These are phyloP conservation scores for Myotis daubentonii DNA, from an alignment of 2,797 vertebrate genomes.

Conservation along the genomic window DNA sequence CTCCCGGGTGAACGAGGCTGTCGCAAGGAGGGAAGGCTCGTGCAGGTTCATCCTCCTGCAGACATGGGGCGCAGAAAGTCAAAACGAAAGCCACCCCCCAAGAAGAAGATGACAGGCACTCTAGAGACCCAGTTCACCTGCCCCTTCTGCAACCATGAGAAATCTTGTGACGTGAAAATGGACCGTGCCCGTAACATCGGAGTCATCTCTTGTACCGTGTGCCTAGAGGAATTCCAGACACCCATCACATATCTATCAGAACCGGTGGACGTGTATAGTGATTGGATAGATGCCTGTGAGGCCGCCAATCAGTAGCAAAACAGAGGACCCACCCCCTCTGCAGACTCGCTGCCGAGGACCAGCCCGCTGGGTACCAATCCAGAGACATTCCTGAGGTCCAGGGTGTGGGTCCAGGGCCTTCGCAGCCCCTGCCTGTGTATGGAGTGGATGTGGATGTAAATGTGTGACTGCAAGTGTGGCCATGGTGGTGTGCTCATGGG, in stretches of 20 bases:
- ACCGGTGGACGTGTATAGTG: conserved; percentile 96
- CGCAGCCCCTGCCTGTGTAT: neutral
- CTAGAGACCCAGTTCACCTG: conserved; percentile 96
- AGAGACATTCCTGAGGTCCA: conserved; percentile 71
- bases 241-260: conserved; percentile 97
- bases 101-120: conserved; percentile 95
- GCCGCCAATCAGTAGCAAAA: conserved; percentile 93
- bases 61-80: conserved; percentile 95
- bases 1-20: too few relatives aligned
- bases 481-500: neutral
- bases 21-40: too few relatives aligned
- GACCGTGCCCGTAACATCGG: conserved; percentile 94
- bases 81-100: conserved; percentile 94
- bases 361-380: neutral
- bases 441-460: neutral
- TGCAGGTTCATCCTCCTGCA: conserved; percentile 1
- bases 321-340: conserved; percentile 41
- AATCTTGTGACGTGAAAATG: conserved; percentile 97
- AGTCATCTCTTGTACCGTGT: conserved; percentile 96
- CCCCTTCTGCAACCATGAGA: conserved; percentile 97
- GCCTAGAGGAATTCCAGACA: conserved; percentile 97
- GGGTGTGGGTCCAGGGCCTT: conserved; percentile 67
- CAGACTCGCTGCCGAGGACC: neutral
- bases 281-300: conserved; percentile 98
- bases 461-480: neutral